Evolutionary conservation across 37 sponge, comb jelly and placozoan genomes (phyloP), one percentile per base, ranked within the genome.

Genomic region (Oscarella lobularis): DNA sequence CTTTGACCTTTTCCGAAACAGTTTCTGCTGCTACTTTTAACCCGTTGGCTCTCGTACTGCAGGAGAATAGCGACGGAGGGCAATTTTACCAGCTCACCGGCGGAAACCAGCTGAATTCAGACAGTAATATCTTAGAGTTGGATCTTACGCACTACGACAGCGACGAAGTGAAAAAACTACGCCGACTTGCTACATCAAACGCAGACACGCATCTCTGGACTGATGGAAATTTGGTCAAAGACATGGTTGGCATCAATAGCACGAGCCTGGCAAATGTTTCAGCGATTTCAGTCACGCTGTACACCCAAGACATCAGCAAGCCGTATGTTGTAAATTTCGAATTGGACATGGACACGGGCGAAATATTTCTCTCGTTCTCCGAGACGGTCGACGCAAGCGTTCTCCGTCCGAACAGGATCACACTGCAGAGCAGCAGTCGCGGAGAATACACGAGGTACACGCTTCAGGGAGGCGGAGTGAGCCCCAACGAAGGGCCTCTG

Each of bases 311-410:
- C 38, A 67, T 39, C n/a, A 93, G 83, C 5, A 68, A 35, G 31
- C 95, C 95, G 9, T 73, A 70, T 20, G 73, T 94, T 74, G 66
- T 78, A 1, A 29, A 70, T 54, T 94, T 84, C 40, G 75, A 73
- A 1, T 82, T 94, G 6, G 86, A 94, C 74, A 32, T 89, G 72
- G 48, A 87, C 39, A 31, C 14, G 2, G 88, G 83, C 4, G 32
- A 73, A 30, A 35, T 94, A 6, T 72, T 60, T 29, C 81, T 94
- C 29, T 79, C 80, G 0, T 94, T 94, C 82, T 83, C 86, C 76
- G 90, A 94, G 38, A 87, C 95, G n/a, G 83, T 48, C 14, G 60
- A 48, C 20, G 60, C 14, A 9, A 20, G 14, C 9, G 60, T 48
- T 9, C 20, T 48, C 20, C n/a, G n/a, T n/a, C n/a, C n/a, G n/a